Base-by-base conservation (phyloP, 2,888 invertebrate species). In the Xestoiulus laeticollis region DNA sequence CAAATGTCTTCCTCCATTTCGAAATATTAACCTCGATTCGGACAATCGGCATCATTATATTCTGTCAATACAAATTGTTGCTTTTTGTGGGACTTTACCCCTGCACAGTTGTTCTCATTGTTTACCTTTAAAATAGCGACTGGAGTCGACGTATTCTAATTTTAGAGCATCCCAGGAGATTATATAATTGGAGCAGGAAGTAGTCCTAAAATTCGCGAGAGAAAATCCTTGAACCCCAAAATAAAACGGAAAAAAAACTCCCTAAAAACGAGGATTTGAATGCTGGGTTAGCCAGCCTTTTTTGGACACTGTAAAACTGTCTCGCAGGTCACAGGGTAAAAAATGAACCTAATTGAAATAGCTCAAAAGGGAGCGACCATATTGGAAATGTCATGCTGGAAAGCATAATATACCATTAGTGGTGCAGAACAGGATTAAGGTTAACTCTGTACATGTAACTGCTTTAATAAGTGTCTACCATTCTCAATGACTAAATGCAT, bases 51-150 rank as follows among this genome's bases (percentile, higher is more conserved):
- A 78, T 78, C 14, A 32, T 78, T 78, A 78, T 78, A 38, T 22
- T 59, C 26, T 68, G 68, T 68, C 68, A 26, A 78, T 78, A 78
- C 78, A 16, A 78, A 78, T 78, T 30, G 78, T 78, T 78, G 14
- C 4, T 0, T 78, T 78, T 78, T 78, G 14, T 30, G 78, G 78
- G 30, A 78, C 30, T 78, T 26, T 32, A 78, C 78, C 78, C 78
- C 30, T 78, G 78, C 78, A 78, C 30, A 78, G 78, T 78, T 78
- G 78, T 32, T 12, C 78, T 78, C 78, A 78, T 78, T 78, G 78
- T 78, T 78, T 32, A 78, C 30, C 78, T 78, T 78, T 78, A 78
- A 78, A 78, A 78, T 68, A 78, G 78, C 30, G 14, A 78, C 78
- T 78, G 78, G 32, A 78, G 78, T 78, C 30, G 78, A 78, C 30